Evolutionary conservation across 2,797 vertebrate genomes (phyloP).

Genomic region (Eurystomus glaucurus): DNA sequence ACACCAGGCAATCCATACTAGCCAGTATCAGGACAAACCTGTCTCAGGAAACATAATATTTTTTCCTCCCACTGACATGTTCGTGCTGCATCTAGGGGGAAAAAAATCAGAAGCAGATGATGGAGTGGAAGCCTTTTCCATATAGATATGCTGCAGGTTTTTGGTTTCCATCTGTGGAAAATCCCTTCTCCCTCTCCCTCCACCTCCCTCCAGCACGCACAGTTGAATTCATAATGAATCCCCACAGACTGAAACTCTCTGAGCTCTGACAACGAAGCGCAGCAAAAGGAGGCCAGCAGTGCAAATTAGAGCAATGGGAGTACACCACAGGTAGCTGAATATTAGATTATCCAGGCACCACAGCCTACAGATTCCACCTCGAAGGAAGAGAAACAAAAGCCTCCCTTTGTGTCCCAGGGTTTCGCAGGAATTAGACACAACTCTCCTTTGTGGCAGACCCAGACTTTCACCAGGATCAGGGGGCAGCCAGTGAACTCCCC

Average conservation of each 20-base stretch:
- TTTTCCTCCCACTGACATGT: constrained; percentile 13
- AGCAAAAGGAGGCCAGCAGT: neutral
- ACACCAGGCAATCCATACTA: neutral
- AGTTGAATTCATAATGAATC: constrained; percentile 15
- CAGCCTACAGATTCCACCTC: constrained; percentile 17
- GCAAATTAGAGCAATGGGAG: constrained; percentile 24
- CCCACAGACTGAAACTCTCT: neutral
- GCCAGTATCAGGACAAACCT: constrained; percentile 48
- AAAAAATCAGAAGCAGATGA: constrained; percentile 20
- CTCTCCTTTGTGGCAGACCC: neutral
- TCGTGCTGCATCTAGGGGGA: neutral
- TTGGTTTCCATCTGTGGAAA: constrained; percentile 27
- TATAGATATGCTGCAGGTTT: constrained; percentile 7
- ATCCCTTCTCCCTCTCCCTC: neutral
- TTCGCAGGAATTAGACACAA: constrained; percentile 1
- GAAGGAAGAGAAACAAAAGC: constrained; percentile 52
- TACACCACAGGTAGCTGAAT: neutral
- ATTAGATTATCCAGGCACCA: neutral
- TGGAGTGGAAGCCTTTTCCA: neutral
- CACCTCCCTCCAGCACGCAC: neutral
- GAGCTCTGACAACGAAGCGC: neutral
- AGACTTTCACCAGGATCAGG: neutral
- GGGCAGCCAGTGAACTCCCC: neutral
- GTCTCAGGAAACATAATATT: constrained; percentile 28
- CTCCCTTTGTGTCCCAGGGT: constrained; percentile 14